phyloP scores from a whole-genome alignment of 2,113 vertebrate genomes.

The Saccopteryx bilineata region DNA sequence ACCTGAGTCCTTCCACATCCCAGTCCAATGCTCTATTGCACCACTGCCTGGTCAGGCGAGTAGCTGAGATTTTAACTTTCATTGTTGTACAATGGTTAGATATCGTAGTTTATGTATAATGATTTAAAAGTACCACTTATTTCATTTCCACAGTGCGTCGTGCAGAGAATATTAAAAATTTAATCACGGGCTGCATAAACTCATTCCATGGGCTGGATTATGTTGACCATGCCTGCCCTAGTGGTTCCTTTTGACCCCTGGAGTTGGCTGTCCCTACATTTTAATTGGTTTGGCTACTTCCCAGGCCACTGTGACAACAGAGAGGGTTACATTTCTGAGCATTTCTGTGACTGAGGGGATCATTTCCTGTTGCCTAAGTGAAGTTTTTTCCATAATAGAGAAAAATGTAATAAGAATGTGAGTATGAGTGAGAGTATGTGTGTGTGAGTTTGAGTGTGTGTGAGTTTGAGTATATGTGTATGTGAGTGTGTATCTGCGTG shows the following conservation, averaged over 20 bases:
- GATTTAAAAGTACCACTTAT: too few species aligned
- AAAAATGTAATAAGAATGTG: background rate
- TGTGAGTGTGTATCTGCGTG: background rate
- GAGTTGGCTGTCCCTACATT: background rate
- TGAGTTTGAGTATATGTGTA: background rate
- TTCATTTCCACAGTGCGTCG: too few species aligned
- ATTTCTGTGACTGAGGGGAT: background rate
- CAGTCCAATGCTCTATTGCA: too few species aligned
- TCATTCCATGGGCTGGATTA: too few species aligned
- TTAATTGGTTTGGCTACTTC: constrained; percentile 20
- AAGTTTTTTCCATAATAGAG: background rate
- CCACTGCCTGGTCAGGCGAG: too few species aligned
- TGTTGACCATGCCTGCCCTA: background rate
- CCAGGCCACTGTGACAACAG: background rate
- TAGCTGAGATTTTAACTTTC: too few species aligned
- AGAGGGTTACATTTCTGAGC: background rate
- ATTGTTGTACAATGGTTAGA: too few species aligned
- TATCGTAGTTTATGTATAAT: too few species aligned
- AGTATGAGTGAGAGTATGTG: background rate
- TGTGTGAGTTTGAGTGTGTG: background rate
- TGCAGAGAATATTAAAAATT: too few species aligned
- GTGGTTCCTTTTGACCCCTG: background rate
- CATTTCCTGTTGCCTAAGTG: background rate
- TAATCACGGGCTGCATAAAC: too few species aligned
- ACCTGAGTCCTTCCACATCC: too few species aligned